These are phyloP conservation scores for Tetrapedia diversipes DNA, from an alignment of 2,888 invertebrate species.

Conservation along the genomic window DNA sequence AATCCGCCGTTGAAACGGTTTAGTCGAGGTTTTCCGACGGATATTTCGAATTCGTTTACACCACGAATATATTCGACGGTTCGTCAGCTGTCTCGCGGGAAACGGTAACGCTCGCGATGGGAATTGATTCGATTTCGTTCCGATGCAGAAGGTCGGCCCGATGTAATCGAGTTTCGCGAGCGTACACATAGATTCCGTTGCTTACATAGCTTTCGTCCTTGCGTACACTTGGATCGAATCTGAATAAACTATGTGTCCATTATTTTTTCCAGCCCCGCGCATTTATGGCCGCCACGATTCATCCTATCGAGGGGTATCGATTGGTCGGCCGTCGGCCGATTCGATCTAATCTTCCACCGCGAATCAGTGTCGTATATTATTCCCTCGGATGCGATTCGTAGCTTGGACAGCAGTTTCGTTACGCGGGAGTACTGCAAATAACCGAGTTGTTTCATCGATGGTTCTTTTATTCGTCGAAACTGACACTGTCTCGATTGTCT, in stretches of 20 bases:
- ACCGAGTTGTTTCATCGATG: too few relatives aligned
- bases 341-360: neutral
- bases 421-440: neutral
- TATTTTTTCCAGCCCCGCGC: slow-evolving; percentile 1
- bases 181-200: slow-evolving; percentile 3
- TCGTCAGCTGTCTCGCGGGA: neutral
- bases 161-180: slow-evolving; percentile 1
- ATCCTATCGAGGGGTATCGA: slow-evolving; percentile 35
- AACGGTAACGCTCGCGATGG: neutral
- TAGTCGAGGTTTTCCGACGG: neutral
- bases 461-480: too few relatives aligned
- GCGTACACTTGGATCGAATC: slow-evolving; percentile 25
- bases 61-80: neutral
- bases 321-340: neutral
- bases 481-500: too few relatives aligned
- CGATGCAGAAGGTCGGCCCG: neutral
- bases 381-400: too few relatives aligned
- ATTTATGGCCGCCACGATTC: slow-evolving; percentile 9
- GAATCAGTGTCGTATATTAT: neutral
- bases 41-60: neutral
- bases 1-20: neutral
- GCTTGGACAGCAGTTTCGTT: neutral
- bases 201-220: slow-evolving; percentile 11
- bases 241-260: slow-evolving; percentile 39
- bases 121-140: slow-evolving; percentile 9